phyloP scores from a whole-genome alignment of 2,113 vertebrate species.

The Ochotona princeps region DNA sequence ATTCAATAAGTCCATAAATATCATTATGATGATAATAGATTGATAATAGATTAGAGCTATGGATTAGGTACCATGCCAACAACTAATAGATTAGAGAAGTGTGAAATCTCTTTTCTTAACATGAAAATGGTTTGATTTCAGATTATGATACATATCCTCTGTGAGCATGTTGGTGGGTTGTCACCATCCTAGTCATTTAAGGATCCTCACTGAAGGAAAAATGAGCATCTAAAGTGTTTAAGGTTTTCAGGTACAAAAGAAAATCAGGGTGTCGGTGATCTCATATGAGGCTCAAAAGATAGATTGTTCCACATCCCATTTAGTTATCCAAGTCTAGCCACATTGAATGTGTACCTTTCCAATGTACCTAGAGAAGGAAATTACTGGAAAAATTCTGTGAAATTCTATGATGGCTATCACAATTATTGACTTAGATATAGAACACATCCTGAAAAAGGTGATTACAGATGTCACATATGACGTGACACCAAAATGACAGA shows the following conservation, averaged over 20 bases:
- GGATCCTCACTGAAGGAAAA: background rate
- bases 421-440: background rate
- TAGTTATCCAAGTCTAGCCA: background rate
- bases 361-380: background rate
- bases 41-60: background rate
- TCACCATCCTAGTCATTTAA: background rate
- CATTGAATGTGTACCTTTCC: background rate
- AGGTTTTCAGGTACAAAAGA: background rate
- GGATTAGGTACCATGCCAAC: background rate
- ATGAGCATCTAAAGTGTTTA: background rate
- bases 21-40: background rate
- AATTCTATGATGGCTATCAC: background rate
- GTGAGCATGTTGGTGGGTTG: background rate
- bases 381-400: background rate
- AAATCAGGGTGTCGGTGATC: fast-evolving
- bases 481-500: background rate
- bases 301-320: background rate
- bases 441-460: background rate
- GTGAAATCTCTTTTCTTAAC: background rate
- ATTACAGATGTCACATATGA: background rate
- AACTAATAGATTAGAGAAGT: background rate
- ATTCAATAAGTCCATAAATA: background rate
- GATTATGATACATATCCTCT: background rate
- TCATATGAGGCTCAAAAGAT: background rate
- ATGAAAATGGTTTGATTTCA: background rate